phyloP scores from a whole-genome alignment of 2,888 invertebrate genomes.

The Heliconius hortense region DNA sequence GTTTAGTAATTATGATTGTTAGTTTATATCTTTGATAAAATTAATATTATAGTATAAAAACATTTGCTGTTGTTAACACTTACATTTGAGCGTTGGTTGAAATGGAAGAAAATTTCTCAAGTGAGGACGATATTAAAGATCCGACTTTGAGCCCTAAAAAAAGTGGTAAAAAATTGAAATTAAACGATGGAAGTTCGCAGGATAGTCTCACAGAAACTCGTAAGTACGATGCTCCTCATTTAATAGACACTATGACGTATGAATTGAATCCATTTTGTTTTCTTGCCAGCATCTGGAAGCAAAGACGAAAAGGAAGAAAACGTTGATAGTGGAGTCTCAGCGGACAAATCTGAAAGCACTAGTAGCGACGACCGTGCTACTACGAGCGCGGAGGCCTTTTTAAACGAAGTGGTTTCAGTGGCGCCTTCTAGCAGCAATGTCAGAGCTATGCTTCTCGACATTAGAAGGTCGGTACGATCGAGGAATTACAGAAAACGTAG shows the following conservation, averaged over 20 bases:
- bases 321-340: conserved; percentile 73
- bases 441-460: conserved; percentile 63
- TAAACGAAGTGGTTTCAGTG: conserved; percentile 64
- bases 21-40: conserved; percentile 23
- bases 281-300: conserved; percentile 46
- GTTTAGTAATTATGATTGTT: conserved; percentile 23
- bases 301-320: conserved; percentile 62
- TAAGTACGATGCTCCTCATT: conserved; percentile 47
- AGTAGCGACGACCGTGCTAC: conserved; percentile 66
- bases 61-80: conserved; percentile 21
- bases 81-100: conserved; percentile 45
- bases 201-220: conserved; percentile 67
- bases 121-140: conserved; percentile 71
- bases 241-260: conserved; percentile 49
- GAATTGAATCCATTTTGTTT: conserved; percentile 54
- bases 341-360: conserved; percentile 76
- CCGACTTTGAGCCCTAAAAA: conserved; percentile 59
- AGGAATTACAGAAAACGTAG: conserved; percentile 72
- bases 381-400: conserved; percentile 55
- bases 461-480: conserved; percentile 59
- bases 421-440: conserved; percentile 70
- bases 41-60: conserved; percentile 11
- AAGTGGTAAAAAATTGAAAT: conserved; percentile 71
- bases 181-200: conserved; percentile 76
- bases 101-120: conserved; percentile 74